phyloP scores from a whole-genome alignment of 2,888 invertebrate species.

The Choristoneura rosaceana region DNA sequence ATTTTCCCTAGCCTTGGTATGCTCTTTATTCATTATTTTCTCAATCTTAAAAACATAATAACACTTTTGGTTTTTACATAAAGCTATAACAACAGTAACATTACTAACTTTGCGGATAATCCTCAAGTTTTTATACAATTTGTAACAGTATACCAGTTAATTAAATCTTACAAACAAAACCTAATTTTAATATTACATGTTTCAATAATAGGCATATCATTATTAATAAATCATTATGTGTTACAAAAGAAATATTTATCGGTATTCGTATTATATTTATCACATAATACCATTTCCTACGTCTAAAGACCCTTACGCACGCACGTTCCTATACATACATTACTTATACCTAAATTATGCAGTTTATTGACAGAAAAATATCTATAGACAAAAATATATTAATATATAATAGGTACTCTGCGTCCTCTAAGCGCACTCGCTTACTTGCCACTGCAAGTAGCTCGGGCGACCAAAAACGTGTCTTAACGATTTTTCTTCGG shows the following conservation, averaged over 20 bases:
- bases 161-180: conserved; percentile 54
- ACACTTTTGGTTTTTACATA: conserved; percentile 83
- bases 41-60: conserved; percentile 80
- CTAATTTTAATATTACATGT: conserved; percentile 49
- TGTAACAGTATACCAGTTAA: conserved; percentile 61
- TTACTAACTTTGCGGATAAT: conserved; percentile 71
- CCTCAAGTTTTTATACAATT: conserved; percentile 66
- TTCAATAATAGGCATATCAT: conserved; percentile 51
- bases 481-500: conserved; percentile 64
- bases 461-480: conserved; percentile 47
- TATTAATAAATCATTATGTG: conserved; percentile 42
- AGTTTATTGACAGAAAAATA: conserved; percentile 74
- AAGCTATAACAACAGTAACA: conserved; percentile 84
- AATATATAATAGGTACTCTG: conserved; percentile 57
- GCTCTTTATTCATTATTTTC: conserved; percentile 54
- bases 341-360: conserved; percentile 79
- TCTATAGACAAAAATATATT: conserved; percentile 73
- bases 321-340: conserved; percentile 56
- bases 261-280: conserved; percentile 58
- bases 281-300: conserved; percentile 71
- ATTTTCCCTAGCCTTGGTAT: conserved; percentile 46
- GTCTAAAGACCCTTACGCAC: conserved; percentile 54
- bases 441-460: no score
- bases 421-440: conserved; percentile 56
- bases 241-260: conserved; percentile 67